These are phyloP conservation scores for Poecilus cupreus DNA, from an alignment of 2,888 invertebrate species.

Conservation along the genomic window DNA sequence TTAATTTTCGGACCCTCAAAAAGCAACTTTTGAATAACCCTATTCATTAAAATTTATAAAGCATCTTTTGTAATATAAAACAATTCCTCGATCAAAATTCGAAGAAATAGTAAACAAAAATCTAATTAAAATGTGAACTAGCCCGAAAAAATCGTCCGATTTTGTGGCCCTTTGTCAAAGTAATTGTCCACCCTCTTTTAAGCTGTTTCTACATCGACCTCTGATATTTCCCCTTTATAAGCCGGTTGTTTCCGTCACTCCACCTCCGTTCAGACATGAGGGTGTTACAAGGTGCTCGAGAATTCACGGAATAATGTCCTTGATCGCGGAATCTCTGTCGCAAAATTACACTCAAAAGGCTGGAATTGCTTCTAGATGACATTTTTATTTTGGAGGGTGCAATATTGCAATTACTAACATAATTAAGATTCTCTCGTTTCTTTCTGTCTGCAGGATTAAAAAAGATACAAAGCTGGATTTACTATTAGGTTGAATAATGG, in stretches of 20 bases:
- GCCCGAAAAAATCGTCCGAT: conserved; percentile 31
- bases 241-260: not conserved
- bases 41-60: not conserved
- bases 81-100: not conserved
- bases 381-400: conserved; percentile 2
- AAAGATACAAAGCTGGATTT: too few relatives aligned
- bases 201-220: conserved; percentile 2
- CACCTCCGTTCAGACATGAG: not conserved
- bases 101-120: conserved; percentile 15
- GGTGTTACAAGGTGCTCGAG: not conserved
- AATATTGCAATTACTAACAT: not conserved
- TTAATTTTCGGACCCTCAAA: too few relatives aligned
- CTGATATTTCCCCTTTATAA: conserved; percentile 5
- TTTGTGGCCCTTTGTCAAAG: conserved; percentile 30
- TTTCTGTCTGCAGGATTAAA: not conserved
- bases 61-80: not conserved
- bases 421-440: not conserved
- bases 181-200: conserved; percentile 41
- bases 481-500: too few relatives aligned
- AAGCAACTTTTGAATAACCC: not conserved
- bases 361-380: conserved; percentile 2
- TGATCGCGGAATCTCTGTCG: not conserved
- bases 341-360: not conserved
- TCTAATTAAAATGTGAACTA: conserved; percentile 37
- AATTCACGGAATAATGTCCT: not conserved